Percentiles rank a stretch among this genome's conserved stretches.
phyloP scores from a whole-genome alignment of 2,113 vertebrate genomes.

The Hystrix cristata region DNA sequence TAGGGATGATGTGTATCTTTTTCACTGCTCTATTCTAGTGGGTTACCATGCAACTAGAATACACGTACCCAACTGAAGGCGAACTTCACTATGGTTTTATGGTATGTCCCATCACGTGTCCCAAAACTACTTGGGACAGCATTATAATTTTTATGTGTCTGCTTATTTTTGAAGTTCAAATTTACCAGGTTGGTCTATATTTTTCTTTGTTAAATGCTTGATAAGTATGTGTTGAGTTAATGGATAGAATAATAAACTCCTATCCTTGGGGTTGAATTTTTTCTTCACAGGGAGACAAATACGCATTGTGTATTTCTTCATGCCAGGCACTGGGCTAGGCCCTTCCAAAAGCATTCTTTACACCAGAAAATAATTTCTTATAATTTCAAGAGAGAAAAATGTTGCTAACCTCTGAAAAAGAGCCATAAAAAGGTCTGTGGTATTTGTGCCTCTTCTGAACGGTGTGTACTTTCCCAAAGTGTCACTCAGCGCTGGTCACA shows the following conservation, averaged over 20 bases:
- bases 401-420: not conserved
- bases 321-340: not conserved
- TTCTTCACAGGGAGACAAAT: not conserved
- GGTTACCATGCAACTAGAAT: too few species aligned
- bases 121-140: not conserved
- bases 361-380: not conserved
- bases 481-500: not conserved
- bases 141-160: not conserved
- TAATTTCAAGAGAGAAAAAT: not conserved
- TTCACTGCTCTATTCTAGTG: not conserved
- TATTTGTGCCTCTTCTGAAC: not conserved
- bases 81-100: not conserved
- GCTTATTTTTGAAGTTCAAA: not conserved
- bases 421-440: not conserved
- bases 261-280: not conserved
- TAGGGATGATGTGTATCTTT: accelerated
- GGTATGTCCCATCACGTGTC: not conserved
- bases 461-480: not conserved
- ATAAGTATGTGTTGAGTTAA: not conserved
- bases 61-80: not conserved
- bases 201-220: not conserved
- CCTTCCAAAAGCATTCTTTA: constrained; percentile 41
- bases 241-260: not conserved
- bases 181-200: not conserved
- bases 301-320: not conserved